These are phyloP conservation scores for Macrostomum lignano DNA, from an alignment of 1,140 invertebrate species.

Conservation along the genomic window DNA sequence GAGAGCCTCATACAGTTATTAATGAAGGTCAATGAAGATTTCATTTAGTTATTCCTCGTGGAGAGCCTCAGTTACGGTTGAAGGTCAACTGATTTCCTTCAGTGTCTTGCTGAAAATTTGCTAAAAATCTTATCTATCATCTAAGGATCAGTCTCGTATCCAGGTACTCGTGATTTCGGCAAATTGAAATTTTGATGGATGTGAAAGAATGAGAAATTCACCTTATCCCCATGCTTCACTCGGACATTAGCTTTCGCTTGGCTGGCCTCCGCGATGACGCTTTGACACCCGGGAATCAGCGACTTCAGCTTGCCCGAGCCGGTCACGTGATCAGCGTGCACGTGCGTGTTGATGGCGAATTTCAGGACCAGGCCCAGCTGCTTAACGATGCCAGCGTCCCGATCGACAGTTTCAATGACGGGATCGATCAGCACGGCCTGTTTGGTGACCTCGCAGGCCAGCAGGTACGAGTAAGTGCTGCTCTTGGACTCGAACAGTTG, in stretches of 20 bases:
- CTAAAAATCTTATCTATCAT: too few relatives aligned
- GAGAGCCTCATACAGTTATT: too few relatives aligned
- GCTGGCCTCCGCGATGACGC: slow-evolving; percentile 50
- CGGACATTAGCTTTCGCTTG: slow-evolving; percentile 57
- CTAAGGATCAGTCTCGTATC: too few relatives aligned
- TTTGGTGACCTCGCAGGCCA: slow-evolving; percentile 44
- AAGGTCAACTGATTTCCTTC: too few relatives aligned
- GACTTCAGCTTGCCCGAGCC: slow-evolving; percentile 64
- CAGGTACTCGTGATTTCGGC: too few relatives aligned
- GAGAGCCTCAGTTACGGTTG: too few relatives aligned
- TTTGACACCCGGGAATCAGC: slow-evolving; percentile 42
- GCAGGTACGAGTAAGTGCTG: slow-evolving; percentile 74
- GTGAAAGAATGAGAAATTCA: too few relatives aligned
- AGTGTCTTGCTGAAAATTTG: too few relatives aligned
- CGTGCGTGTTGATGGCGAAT: slow-evolving; percentile 67
- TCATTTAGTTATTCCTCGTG: too few relatives aligned
- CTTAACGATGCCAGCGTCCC: slow-evolving; percentile 20
- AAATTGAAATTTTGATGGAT: too few relatives aligned
- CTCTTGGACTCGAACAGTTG: slow-evolving; percentile 55
- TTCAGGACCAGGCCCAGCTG: slow-evolving; percentile 1
- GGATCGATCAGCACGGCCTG: slow-evolving; percentile 83
- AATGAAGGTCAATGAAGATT: too few relatives aligned
- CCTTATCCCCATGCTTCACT: slow-evolving; percentile 40
- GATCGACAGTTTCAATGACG: slow-evolving; percentile 43
- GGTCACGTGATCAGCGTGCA: slow-evolving; percentile 93